phyloP scores from a whole-genome alignment of 2,113 vertebrate genomes.

The Sinocyclocheilus maitianheensis region DNA sequence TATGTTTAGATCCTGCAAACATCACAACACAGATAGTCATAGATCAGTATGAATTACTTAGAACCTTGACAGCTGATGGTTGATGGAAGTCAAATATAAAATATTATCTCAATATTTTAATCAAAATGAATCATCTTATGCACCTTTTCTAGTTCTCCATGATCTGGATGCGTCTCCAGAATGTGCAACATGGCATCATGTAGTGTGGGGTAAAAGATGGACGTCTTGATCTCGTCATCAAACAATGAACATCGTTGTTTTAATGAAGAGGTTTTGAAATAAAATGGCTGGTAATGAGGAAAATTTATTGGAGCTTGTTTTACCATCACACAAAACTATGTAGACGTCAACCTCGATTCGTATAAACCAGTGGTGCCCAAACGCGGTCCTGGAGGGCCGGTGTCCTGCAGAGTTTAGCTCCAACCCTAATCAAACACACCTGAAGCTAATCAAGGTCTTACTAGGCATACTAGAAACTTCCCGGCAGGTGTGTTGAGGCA shows the following conservation, averaged over 20 bases:
- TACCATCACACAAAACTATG: conserved; percentile 75
- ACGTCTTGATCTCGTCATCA: conserved; percentile 81
- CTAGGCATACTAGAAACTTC: no score
- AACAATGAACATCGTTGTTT: conserved; percentile 78
- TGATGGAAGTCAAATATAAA: not conserved
- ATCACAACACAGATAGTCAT: not conserved
- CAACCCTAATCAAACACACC: no score
- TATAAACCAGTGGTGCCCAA: conserved; percentile 34
- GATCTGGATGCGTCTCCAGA: conserved; percentile 70
- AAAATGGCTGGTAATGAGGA: not conserved
- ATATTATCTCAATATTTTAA: not conserved
- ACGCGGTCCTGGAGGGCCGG: no score
- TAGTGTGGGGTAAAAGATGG: conserved; percentile 86
- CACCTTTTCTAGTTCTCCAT: conserved; percentile 56
- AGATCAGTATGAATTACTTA: not conserved
- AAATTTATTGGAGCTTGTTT: conserved; percentile 20
- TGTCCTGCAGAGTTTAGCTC: no score
- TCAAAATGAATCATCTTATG: not conserved
- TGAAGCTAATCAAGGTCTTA: no score
- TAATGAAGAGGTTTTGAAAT: not conserved
- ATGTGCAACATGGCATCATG: conserved; percentile 84
- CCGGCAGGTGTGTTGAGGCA: no score
- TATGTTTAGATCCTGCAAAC: not conserved
- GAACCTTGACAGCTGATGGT: not conserved
- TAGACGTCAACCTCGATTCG: conserved; percentile 78